Percentiles rank a stretch among this genome's conserved stretches.
These are phyloP conservation scores for Rosalia funebris DNA, from an alignment of 2,888 invertebrate genomes.

Conservation along the genomic window DNA sequence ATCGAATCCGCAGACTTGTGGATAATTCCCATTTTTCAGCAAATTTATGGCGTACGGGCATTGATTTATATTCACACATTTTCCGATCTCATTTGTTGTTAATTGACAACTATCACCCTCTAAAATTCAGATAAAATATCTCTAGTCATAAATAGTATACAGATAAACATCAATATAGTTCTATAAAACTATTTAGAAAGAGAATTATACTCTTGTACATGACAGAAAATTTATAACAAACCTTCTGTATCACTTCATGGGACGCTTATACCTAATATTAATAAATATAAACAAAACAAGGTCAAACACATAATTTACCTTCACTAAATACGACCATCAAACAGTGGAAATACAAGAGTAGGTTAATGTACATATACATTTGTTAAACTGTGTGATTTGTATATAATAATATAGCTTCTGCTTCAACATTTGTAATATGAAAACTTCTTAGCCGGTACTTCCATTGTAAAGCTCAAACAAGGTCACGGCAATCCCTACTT, in stretches of 20 bases:
- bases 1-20: constrained; percentile 8
- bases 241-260: too few relatives aligned
- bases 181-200: too few relatives aligned
- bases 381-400: background rate
- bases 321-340: background rate
- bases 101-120: constrained; percentile 5
- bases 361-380: background rate
- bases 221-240: too few relatives aligned
- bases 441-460: too few relatives aligned
- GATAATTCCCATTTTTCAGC: background rate
- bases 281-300: too few relatives aligned
- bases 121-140: background rate
- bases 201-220: too few relatives aligned
- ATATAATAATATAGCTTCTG: too few relatives aligned
- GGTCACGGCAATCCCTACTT: background rate
- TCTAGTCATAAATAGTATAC: too few relatives aligned
- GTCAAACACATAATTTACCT: too few relatives aligned
- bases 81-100: constrained; percentile 1
- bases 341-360: background rate
- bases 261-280: too few relatives aligned
- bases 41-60: constrained; percentile 10
- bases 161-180: too few relatives aligned
- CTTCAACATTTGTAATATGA: too few relatives aligned
- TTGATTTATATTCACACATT: constrained; percentile 1
- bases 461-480: background rate